Conservation (phyloP, 2,888 invertebrate species). For the Pinctada fucata region DNA sequence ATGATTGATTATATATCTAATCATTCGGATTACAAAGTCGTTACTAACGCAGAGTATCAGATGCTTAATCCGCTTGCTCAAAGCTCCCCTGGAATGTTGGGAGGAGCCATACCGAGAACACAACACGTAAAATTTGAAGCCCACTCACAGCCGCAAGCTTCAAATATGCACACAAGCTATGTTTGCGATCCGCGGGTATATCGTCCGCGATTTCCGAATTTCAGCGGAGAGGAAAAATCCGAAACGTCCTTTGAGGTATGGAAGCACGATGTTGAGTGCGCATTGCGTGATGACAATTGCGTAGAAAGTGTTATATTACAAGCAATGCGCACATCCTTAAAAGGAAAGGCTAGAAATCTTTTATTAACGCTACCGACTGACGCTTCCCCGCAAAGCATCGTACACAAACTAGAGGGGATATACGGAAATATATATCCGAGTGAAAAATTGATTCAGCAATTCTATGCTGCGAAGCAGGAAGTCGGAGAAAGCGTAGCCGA, state of each 20-base stretch:
- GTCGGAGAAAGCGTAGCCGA: background rate
- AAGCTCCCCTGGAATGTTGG: background rate
- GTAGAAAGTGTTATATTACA: background rate
- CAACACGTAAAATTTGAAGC: background rate
- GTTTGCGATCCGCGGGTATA: background rate
- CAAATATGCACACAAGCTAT: background rate
- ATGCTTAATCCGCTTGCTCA: background rate
- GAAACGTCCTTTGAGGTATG: conserved; percentile 3
- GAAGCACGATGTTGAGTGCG: conserved; percentile 1
- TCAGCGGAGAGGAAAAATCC: background rate
- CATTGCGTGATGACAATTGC: conserved; percentile 5
- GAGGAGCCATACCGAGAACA: background rate
- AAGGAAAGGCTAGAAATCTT: background rate
- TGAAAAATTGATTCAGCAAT: conserved; percentile 3
- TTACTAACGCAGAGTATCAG: background rate
- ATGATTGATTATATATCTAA: background rate
- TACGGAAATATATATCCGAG: background rate
- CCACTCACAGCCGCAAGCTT: background rate
- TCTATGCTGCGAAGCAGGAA: background rate
- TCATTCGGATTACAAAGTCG: conserved; percentile 1
- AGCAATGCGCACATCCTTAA: background rate
- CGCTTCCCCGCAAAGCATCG: background rate
- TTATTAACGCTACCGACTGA: background rate
- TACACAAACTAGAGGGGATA: conserved; percentile 3
- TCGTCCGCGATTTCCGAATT: conserved; percentile 2